Evolutionary conservation across 1,140 invertebrate species (phyloP), one percentile per base, ranked within the genome.

Genomic region (Sesamia nonagrioides): DNA sequence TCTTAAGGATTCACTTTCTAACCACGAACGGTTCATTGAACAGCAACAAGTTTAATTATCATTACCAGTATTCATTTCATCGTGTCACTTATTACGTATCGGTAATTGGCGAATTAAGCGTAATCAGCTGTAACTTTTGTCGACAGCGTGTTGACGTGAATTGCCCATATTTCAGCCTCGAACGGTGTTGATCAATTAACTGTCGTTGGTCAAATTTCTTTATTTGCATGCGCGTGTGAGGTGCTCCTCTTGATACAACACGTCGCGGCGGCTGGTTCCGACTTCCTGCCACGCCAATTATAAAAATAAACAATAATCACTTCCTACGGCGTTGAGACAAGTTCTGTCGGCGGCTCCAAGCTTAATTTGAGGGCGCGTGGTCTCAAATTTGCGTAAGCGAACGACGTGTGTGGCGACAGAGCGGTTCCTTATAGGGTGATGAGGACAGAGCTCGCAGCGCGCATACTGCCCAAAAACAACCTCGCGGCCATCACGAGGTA

Each of bases 291-390:
- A 81, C 79, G 84, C 85, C 88, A 90, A 92, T 93, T 93, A 92
- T 88, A 86, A 92, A 88, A 91, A 91, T 92, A 93, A 93, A 93
- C 91, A 92, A 90, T 93, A 93, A 91, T 92, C 90, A 89, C 93
- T 94, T 94, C 93, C 93, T 94, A 84, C 84, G 84, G 81, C 79
- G 78, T 5, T 42, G 60, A 88, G 86, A 87, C 82, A 84, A 80
- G 42, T 75, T 56, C 40, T 72, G 72, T 75, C 72, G 56, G 54
- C 21, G 42, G 17, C 77, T 72, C 73, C 7, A 61, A 13, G 33
- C 50, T 86, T 92, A 90, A 92, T 92, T 89, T 91, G 82, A 90
- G 85, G 84, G 84, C 86, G 86, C 80, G 81, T 66, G 75, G 72
- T 82, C 73, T 79, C 72, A 77, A 78, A 81, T 86, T 87, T 85